Base-by-base conservation (phyloP, 2,113 vertebrate species). In the Siphamia tubifer region DNA sequence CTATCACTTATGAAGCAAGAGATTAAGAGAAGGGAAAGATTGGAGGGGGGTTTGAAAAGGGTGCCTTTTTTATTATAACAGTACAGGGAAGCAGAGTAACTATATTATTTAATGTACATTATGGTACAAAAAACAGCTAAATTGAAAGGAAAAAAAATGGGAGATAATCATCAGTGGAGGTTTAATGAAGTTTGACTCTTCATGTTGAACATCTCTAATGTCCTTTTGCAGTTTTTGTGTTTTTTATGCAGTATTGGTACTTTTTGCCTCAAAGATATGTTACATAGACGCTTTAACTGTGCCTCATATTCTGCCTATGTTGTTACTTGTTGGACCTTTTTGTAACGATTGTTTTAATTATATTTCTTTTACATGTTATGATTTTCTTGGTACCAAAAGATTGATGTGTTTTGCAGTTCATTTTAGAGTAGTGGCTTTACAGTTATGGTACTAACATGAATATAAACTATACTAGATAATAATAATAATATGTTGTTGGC, bases 71-170 rank as follows among this genome's bases (percentile, higher is more conserved):
- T 70, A 79, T 48, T 48, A 16, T n/a, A n/a, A n/a, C 30, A 28
- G 24, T 48, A 30, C 25, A 8, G 27, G 8, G 17, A 28, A 63
- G 32, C 23, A 38, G 24, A 27, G 2, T 58, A 19, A 56, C 66
- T 65, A 7, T 53, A 27, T 55, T 70, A 85, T 87, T 87, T 80
- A 81, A 87, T 82, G 60, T 86, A 79, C 62, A 73, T 70, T 21
- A 56, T 34, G 49, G 53, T 51, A 60, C 34, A 45, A 38, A 42
- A 24, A 13, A 27, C 43, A 27, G 4, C 1, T 13, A 13, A 13
- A 47, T 47, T 12, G 20, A 36, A 3, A n/a, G 10, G n/a, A n/a
- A n/a, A n/a, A n/a, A n/a, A n/a, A n/a, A n/a, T n/a, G 27, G 35
- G 34, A 48, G 39, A 53, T 42, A 49, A 34, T 39, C 23, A 63